Conservation (phyloP, 2,888 invertebrate genomes). For the Rhagonycha fulva region DNA sequence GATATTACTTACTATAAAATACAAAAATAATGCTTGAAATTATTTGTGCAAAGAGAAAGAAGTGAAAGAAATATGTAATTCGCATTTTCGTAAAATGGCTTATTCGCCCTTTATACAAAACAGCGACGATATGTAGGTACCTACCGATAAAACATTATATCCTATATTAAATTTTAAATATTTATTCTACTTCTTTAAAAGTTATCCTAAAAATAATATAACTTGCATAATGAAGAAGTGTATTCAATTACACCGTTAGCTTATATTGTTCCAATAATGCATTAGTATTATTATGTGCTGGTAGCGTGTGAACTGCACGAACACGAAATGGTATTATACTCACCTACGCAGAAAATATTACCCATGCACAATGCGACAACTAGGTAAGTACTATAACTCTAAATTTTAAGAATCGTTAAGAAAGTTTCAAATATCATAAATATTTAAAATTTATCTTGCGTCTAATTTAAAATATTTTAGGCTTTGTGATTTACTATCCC, state of each 20-base stretch:
- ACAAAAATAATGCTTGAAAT: too few relatives aligned
- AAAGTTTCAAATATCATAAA: background rate
- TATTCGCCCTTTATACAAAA: too few relatives aligned
- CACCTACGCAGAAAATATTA: slow-evolving; percentile 36
- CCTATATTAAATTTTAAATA: too few relatives aligned
- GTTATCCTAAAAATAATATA: background rate
- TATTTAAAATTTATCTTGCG: too few relatives aligned
- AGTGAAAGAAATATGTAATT: too few relatives aligned
- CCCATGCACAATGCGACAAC: slow-evolving; percentile 32
- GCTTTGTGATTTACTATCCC: too few relatives aligned
- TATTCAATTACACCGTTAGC: background rate
- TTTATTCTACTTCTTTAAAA: background rate
- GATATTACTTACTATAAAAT: too few relatives aligned
- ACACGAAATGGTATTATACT: slow-evolving; percentile 40
- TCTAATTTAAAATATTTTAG: too few relatives aligned
- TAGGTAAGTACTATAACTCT: slow-evolving; percentile 2
- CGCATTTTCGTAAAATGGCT: too few relatives aligned
- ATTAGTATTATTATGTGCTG: slow-evolving; percentile 36
- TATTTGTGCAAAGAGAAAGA: too few relatives aligned
- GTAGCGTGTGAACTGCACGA: slow-evolving; percentile 41
- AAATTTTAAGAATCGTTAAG: background rate
- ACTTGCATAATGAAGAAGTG: background rate
- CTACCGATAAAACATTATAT: too few relatives aligned
- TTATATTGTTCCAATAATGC: slow-evolving; percentile 41
- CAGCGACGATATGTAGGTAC: too few relatives aligned